Base-by-base conservation (phyloP, 1,140 invertebrate genomes). In the Scaptodrosophila lebanonensis region DNA sequence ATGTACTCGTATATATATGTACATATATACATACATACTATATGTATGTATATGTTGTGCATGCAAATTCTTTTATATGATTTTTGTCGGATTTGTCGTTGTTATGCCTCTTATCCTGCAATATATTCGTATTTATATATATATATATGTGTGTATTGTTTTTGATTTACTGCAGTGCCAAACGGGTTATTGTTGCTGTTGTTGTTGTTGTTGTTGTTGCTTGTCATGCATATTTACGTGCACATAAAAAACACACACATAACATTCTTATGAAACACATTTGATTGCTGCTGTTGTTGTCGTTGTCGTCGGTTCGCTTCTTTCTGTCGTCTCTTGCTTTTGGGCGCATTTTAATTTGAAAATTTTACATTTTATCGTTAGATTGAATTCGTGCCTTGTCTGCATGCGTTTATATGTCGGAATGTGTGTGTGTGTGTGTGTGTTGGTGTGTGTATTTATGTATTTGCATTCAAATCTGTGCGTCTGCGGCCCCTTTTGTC, bases 301-400 rank as follows among this genome's bases (percentile, higher is more conserved):
- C 40, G 42, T 33, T 15, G 35, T n/a, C n/a, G n/a, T n/a, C n/a
- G n/a, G n/a, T n/a, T n/a, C n/a, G n/a, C n/a, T n/a, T n/a, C n/a
- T n/a, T n/a, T n/a, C 4, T 48, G 9, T 32, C 8, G 9, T 53
- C 60, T 44, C 43, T 66, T 32, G 58, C 48, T 56, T 49, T 50
- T 43, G 53, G 65, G 53, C 52, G 53, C 39, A 53, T 68, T 68
- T 68, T 64, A 63, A 68, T 69, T 70, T 64, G 53, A 25, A 47
- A 64, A 20, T 51, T 32, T 64, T 57, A 63, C 51, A 59, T 47
- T 53, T 59, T 54, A 29, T 33, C 38, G 27, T 39, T 44, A 44
- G 38, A 44, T 62, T 56, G 45, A 30, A 35, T 58, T 36, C 25
- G 0, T 3, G 3, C 9, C 16, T 22, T 39, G 18, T 27, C 16